Percentiles rank a stretch among this genome's conserved stretches.
Evolutionary conservation across 2,797 vertebrate species (phyloP).

Genomic region (Tenualosa thibaudeaui): DNA sequence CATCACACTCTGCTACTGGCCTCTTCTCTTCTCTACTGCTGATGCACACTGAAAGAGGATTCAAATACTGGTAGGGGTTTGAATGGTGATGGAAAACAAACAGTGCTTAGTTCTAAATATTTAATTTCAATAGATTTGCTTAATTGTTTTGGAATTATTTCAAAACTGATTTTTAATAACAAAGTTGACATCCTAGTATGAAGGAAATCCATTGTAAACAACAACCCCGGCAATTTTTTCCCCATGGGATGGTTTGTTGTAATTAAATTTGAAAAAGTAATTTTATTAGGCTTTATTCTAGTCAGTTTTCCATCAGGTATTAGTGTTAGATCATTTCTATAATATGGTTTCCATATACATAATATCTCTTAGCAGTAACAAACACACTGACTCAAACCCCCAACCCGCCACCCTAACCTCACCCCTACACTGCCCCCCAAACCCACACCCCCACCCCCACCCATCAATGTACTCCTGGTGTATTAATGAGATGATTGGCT

Average conservation of each 20-base stretch:
- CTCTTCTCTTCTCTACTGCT: not conserved
- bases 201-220: too few relatives aligned
- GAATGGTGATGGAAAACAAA: too few relatives aligned
- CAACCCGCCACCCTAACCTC: not conserved
- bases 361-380: conserved; percentile 32
- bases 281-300: too few relatives aligned
- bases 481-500: conserved; percentile 63
- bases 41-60: not conserved
- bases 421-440: conserved; percentile 38
- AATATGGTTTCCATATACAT: conserved; percentile 37
- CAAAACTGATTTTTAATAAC: too few relatives aligned
- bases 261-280: too few relatives aligned
- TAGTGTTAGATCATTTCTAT: not conserved
- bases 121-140: too few relatives aligned
- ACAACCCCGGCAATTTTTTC: too few relatives aligned
- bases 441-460: not conserved
- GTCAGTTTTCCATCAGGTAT: not conserved
- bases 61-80: not conserved
- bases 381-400: conserved; percentile 30
- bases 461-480: conserved; percentile 42
- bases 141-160: too few relatives aligned
- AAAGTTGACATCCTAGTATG: too few relatives aligned
- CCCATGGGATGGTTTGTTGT: too few relatives aligned
- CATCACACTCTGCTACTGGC: conserved; percentile 10
- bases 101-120: too few relatives aligned